Base-by-base conservation (phyloP, 2,113 vertebrate species). In the Asarcornis scutulata region DNA sequence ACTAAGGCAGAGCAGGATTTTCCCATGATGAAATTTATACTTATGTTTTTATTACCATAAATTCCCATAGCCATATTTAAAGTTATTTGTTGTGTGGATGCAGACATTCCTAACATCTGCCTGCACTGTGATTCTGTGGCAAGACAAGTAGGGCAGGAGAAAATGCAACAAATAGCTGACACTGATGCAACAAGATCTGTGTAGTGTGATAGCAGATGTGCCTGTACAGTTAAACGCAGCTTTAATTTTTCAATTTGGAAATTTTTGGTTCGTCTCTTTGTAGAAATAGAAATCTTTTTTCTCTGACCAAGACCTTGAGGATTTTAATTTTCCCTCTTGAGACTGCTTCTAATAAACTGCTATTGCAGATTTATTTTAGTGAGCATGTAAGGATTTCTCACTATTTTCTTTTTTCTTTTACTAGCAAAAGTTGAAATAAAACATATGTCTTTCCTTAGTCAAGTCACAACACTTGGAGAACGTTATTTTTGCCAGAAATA, bases 61-160 rank as follows among this genome's bases (percentile, higher is more conserved):
- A 93, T 85, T 90, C 91, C 84, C 93, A 79, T 17, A 72, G 40
- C 71, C 6, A 0, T 81, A 48, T 85, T 97, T 83, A 68, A 88
- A 91, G 79, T 86, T 86, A 50, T 89, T 95, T 91, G 34, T 84
- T 92, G 29, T 59, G 29, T 64, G 79, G 62, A 78, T 86, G 22
- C 42, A 75, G 68, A 69, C 81, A 64, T 69, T 48, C 52, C 52
- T 67, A 83, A 75, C 59, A 71, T 79, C 73, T 94, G 69, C 69
- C 69, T 88, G 29, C 56, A 11, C 64, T 75, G 56, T 68, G 34
- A 13, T 63, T 88, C 73, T 88, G 32, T 58, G 64, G 80, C 82
- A 8, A 73, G 44, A 31, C 58, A 67, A 80, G 53, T 1, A 53
- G 42, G 62, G 67, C 25, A 22, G 73, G 34, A 34, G 42, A 71